Base-by-base conservation (phyloP, 2,888 invertebrate species). In the Choristoneura rosaceana region DNA sequence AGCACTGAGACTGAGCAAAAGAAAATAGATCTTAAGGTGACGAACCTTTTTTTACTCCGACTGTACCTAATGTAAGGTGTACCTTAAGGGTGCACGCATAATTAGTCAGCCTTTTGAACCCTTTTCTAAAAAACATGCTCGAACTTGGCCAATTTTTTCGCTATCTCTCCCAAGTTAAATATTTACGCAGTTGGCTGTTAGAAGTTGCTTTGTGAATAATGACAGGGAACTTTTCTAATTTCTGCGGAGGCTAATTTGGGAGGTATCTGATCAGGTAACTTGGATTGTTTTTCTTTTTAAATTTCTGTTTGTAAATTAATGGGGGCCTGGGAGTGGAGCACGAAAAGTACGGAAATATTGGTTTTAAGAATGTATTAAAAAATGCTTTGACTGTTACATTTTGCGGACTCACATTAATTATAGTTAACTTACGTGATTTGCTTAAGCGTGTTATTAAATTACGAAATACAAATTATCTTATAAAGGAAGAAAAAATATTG, bases 161-260 rank as follows among this genome's bases (percentile, higher is more conserved):
- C n/a, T 47, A 68, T 71, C 67, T 38, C 41, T 25, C 25, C 34
- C 14, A 71, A 68, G 58, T 71, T 63, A 71, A 67, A 71, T 71
- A 74, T 59, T 75, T 64, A 65, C 66, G 63, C 63, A 14, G 33
- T 41, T 58, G 71, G 34, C 69, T 71, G 60, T 73, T 64, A 67
- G 66, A 76, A 69, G 75, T 69, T 74, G 76, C 78, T 81, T 79
- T 81, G 78, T 83, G 80, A 82, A 79, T 82, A 82, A 84, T 80
- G 79, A 77, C 75, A 59, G 63, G 62, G 69, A 84, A 84, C 78
- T 85, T 85, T 82, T 82, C 77, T 82, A 84, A 82, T 84, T 84
- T 85, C 81, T 82, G 76, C 76, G 64, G 63, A 62, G 75, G 70
- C 76, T 71, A 71, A 71, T 71, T 68, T 62, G 33, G 8, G 52